Percentiles rank a stretch among this genome's conserved stretches.
Conservation (phyloP, 2,797 vertebrate species). For the Centropyge bicolor region DNA sequence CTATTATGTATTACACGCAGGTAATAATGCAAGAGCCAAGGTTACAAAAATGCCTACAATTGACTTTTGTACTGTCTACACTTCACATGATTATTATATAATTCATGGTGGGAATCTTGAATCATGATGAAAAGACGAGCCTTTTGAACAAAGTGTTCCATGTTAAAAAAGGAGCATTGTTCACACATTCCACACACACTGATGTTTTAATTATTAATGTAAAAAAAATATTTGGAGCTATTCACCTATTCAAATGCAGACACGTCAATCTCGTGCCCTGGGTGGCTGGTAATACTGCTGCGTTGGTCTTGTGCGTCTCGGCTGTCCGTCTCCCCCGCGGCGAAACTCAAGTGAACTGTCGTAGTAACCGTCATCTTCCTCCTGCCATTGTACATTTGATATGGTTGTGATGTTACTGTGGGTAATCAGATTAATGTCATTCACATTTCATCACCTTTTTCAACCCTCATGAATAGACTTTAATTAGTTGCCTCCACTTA, state of each 20-base stretch:
- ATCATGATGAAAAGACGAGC: background rate
- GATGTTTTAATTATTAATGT: constrained; percentile 13
- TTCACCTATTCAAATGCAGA: constrained; percentile 72
- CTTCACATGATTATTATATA: background rate
- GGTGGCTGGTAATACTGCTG: constrained; percentile 98
- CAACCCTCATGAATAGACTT: constrained; percentile 29
- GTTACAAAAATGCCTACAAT: constrained; percentile 15
- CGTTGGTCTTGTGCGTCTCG: constrained; percentile 92
- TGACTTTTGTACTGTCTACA: background rate
- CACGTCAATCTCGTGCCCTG: constrained; percentile 93
- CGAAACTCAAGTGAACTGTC: constrained; percentile 96
- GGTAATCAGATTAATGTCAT: constrained; percentile 54
- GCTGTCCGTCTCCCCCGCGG: constrained; percentile 95
- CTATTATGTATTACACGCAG: background rate
- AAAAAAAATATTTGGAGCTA: constrained; percentile 1
- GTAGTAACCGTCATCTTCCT: constrained; percentile 95
- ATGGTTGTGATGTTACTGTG: constrained; percentile 60
- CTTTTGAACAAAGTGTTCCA: background rate
- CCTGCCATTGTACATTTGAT: constrained; percentile 77
- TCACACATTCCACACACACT: background rate
- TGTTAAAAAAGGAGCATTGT: constrained; percentile 6
- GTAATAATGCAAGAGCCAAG: constrained; percentile 8
- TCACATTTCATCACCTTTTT: constrained; percentile 53
- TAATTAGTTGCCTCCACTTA: constrained; percentile 14
- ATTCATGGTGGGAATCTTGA: background rate